Base-by-base conservation (phyloP, 2,113 vertebrate species). In the Alligator mississippiensis region DNA sequence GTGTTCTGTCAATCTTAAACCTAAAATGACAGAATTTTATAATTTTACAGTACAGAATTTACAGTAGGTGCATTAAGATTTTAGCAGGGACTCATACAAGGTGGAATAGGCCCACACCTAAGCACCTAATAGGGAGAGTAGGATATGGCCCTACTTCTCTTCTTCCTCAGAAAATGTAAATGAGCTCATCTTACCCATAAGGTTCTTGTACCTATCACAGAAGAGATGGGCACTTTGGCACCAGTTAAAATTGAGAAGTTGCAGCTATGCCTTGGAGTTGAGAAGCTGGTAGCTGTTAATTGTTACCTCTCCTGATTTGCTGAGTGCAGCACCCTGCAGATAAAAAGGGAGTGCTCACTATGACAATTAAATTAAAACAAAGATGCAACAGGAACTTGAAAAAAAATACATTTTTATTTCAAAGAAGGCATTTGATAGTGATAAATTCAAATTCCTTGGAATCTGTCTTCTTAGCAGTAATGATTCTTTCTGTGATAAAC, bases 391-490 rank as follows among this genome's bases (percentile, higher is more conserved):
- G 76, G 30, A 16, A 64, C 62, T 77, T 17, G 58, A 11, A 30
- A 59, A 38, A 91, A 96, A 92, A 88, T 61, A 80, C 90, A 91
- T 95, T 94, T 96, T 94, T 93, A 70, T 84, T 55, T 84, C 94
- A 91, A 86, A 94, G 88, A 90, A 84, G 95, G 70, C 81, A 80
- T 94, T 93, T 93, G 91, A 74, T 85, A 61, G 84, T 2, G 66
- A 83, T 79, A 84, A 47, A 93, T 47, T 66, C 54, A n/a, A 85
- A 80, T 58, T 79, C 80, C 85, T 74, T 9, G 57, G 70, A 77
- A 47, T 88, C 78, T 88, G 83, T 86, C 84, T 82, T 80, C 74
- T 70, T 91, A 64, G 88, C 79, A n/a, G 64, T 80, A 34, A 75
- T n/a, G 88, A n/a, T 84, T 92, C 91, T 47, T 62, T n/a, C 70